Evolutionary conservation across 2,797 vertebrate species (phyloP).

Genomic region (Pseudochaenichthys georgianus): DNA sequence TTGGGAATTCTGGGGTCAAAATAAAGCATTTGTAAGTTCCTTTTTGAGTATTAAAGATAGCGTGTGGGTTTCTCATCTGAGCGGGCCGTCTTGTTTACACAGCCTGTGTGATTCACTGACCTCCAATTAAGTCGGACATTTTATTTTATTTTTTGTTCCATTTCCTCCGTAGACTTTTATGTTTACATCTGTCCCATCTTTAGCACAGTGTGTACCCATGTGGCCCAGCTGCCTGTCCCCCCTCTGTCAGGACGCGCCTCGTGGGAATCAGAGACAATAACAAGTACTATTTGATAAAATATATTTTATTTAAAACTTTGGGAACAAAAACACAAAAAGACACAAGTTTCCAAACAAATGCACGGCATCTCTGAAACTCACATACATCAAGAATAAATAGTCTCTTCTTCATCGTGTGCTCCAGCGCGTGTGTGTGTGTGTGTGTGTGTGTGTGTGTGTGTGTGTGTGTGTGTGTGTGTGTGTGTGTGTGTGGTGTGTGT

Average conservation of each 20-base stretch:
- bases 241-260: no score
- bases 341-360: slow-evolving; percentile 79
- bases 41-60: neutral
- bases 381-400: slow-evolving; percentile 79
- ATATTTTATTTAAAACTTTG: slow-evolving; percentile 83
- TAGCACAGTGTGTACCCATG: no score
- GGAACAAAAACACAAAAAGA: slow-evolving; percentile 50
- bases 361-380: slow-evolving; percentile 84
- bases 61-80: neutral
- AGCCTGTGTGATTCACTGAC: neutral
- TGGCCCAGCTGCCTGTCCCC: no score
- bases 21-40: neutral
- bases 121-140: no score
- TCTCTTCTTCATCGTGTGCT: slow-evolving; percentile 63
- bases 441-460: slow-evolving; percentile 14
- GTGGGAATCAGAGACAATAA: slow-evolving; percentile 6
- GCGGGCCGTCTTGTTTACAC: neutral
- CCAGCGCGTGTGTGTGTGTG: slow-evolving; percentile 64
- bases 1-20: neutral
- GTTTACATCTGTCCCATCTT: no score
- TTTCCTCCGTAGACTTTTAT: no score
- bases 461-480: slow-evolving; percentile 28
- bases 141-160: no score
- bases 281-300: slow-evolving; percentile 76
- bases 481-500: slow-evolving; percentile 1